Base-by-base conservation (phyloP, 2,797 vertebrate genomes). In the Periophthalmus magnuspinnatus region DNA sequence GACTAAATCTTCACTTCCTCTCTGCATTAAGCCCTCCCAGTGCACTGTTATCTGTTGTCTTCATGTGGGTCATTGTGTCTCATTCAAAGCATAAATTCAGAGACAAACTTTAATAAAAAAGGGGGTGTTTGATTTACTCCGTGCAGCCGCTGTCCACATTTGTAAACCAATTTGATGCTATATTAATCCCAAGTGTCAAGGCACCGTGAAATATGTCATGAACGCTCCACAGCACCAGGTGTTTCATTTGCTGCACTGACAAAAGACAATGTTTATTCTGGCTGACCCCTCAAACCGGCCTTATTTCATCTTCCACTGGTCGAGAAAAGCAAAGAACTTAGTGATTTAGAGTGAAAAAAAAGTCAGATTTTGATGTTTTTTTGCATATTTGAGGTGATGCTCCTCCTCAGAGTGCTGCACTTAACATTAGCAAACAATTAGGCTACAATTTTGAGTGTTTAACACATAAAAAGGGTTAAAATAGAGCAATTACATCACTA, bases 231-330 rank as follows among this genome's bases (percentile, higher is more conserved):
- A 90, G 86, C 89, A 88, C 87, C 91, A 93, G 91, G 91, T 92
- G 91, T 92, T 93, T 93, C 90, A 92, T 92, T 92, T 91, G 88
- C 88, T 47, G 77, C 84, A 82, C 85, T 86, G 87, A 91, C 84
- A 90, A 89, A 91, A 88, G 82, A 76, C 81, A 75, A 80, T 88
- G 89, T 92, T 92, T 92, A 80, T 87, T 85, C 85, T 91, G 91
- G 89, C 88, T 87, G 86, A 91, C 88, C 86, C 84, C 73, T 45
- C 73, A 69, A 68, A 81, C 78, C 45, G 21, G 59, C 78, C 81
- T 84, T 84, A 85, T 85, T 88, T 88, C 79, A 87, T 87, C 81
- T 81, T 80, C 71, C 78, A 76, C 72, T 70, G 76, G 54, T 61
- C 2, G 66, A 70, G 64, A 70, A 70, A 6, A 55, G 47, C 67